phyloP scores from a whole-genome alignment of 2,888 invertebrate genomes.

The Apamea epomidion region DNA sequence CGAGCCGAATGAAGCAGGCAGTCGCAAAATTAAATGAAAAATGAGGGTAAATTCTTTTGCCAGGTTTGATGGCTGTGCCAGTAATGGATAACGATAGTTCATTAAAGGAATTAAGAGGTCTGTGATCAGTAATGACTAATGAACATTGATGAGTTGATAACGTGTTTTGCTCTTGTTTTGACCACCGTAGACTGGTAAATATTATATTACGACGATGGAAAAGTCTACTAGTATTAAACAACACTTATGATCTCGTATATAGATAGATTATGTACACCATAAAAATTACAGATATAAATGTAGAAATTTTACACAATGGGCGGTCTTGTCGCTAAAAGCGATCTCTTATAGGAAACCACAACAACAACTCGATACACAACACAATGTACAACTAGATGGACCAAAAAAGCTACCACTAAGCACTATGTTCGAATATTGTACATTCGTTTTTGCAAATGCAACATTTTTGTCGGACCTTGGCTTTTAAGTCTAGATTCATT shows the following conservation, averaged over 20 bases:
- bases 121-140: background rate
- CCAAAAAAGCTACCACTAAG: background rate
- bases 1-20: background rate
- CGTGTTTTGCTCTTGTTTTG: background rate
- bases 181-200: background rate
- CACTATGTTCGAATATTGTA: background rate
- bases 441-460: background rate
- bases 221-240: background rate
- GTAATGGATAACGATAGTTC: background rate
- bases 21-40: background rate
- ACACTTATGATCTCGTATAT: background rate
- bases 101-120: background rate
- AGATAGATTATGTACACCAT: background rate
- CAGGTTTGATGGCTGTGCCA: background rate
- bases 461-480: background rate
- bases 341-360: no score
- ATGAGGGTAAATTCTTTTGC: background rate
- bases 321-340: no score
- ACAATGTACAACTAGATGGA: background rate
- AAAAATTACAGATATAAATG: background rate
- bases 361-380: no score
- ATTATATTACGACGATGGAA: background rate
- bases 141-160: background rate
- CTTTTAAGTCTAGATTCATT: constrained; percentile 1
- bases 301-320: no score